Conservation (phyloP, 2,888 invertebrate species). For the Reticulitermes lucifugus region DNA sequence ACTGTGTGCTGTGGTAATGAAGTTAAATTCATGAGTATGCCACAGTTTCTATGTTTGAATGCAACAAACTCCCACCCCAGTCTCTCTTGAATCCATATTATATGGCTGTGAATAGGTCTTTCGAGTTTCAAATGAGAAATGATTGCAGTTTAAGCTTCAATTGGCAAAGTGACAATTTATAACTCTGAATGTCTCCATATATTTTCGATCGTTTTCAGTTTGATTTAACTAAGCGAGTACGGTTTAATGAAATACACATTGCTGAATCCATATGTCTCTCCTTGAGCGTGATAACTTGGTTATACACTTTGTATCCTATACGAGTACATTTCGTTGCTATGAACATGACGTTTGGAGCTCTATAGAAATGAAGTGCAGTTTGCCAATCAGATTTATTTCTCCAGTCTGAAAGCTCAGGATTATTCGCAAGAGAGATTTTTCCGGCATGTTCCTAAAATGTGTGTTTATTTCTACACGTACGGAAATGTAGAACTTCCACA, state of each 20-base stretch:
- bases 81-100: background rate
- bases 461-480: too few species aligned
- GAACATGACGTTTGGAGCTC: background rate
- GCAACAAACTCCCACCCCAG: background rate
- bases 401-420: too few species aligned
- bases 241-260: background rate
- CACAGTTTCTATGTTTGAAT: background rate
- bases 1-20: background rate
- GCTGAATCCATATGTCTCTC: background rate
- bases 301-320: background rate
- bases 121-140: slow-evolving; percentile 1
- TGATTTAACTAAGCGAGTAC: slow-evolving; percentile 26
- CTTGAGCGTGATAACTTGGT: background rate
- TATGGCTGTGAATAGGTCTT: background rate
- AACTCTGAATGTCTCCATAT: slow-evolving; percentile 35
- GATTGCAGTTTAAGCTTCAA: slow-evolving; percentile 41
- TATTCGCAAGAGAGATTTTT: too few species aligned
- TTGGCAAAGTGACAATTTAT: slow-evolving; percentile 44
- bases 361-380: background rate
- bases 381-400: background rate
- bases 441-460: too few species aligned
- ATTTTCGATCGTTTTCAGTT: slow-evolving; percentile 36
- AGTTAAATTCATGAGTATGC: slow-evolving; percentile 19
- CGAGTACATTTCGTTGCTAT: background rate
- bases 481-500: too few species aligned